These are phyloP conservation scores for Zaprionus ornatus DNA, from an alignment of 1,140 invertebrate genomes.

Conservation along the genomic window DNA sequence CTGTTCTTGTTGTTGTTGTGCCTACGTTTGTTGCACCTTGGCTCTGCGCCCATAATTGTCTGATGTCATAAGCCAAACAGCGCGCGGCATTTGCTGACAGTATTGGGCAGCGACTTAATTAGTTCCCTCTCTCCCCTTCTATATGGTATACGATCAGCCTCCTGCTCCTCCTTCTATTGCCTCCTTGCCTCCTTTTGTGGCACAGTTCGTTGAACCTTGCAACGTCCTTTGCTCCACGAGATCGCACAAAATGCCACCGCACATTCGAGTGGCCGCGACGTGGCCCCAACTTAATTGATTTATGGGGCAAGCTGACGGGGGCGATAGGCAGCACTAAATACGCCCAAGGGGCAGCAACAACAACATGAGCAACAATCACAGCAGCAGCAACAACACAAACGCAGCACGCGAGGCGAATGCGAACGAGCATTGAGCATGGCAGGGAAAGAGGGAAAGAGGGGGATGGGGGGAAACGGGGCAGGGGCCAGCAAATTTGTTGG, in stretches of 20 bases:
- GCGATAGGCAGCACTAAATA: constrained; percentile 68
- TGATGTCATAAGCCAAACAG: constrained; percentile 75
- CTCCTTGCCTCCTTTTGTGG: no score
- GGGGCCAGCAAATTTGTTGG: no score
- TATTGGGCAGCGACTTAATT: no score
- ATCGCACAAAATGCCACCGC: neutral
- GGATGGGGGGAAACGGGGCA: neutral
- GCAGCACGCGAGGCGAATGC: neutral
- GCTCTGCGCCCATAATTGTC: constrained; percentile 28
- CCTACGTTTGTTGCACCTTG: constrained; percentile 52
- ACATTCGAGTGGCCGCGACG: constrained; percentile 5
- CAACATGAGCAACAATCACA: constrained; percentile 8
- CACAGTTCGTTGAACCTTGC: neutral
- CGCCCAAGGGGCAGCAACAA: constrained; percentile 32
- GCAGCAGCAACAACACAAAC: constrained; percentile 10
- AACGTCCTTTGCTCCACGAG: neutral
- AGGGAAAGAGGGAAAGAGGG: no score
- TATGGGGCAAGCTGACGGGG: constrained; percentile 60
- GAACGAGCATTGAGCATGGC: neutral
- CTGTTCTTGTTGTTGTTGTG: neutral
- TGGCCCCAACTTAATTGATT: constrained; percentile 67
- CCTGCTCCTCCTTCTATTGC: no score
- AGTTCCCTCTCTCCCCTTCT: no score
- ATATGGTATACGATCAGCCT: no score
- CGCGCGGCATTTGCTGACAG: neutral